phyloP scores from a whole-genome alignment of 2,888 invertebrate genomes.

The Torymus tubicola region DNA sequence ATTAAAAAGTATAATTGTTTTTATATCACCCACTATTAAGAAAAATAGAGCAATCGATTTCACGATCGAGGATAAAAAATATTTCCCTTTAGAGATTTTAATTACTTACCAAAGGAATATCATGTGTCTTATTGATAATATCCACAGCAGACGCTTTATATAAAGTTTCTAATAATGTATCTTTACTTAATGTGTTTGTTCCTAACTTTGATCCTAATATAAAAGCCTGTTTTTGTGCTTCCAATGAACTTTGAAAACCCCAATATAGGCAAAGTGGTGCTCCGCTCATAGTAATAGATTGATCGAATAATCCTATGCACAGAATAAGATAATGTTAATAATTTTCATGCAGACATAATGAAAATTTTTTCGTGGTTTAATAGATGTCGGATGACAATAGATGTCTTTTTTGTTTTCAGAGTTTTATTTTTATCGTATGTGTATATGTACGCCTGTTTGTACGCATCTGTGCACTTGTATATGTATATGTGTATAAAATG shows the following conservation, averaged over 20 bases:
- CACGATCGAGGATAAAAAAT: neutral
- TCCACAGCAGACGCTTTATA: conserved; percentile 19
- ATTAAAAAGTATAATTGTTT: neutral
- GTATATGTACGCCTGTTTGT: no score
- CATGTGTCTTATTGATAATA: conserved; percentile 17
- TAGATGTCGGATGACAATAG: no score
- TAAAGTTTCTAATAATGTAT: conserved; percentile 25
- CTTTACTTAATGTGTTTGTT: conserved; percentile 14
- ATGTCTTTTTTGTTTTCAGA: no score
- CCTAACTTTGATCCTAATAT: conserved; percentile 56
- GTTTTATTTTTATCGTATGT: no score
- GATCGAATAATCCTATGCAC: conserved; percentile 57
- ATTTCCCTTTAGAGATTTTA: neutral
- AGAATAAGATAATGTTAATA: no score
- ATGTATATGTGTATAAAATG: no score
- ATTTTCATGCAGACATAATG: no score
- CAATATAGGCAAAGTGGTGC: conserved; percentile 60
- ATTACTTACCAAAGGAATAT: conserved; percentile 20
- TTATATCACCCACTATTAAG: neutral
- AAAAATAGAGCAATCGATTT: neutral
- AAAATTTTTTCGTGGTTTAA: no score
- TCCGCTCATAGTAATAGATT: conserved; percentile 62
- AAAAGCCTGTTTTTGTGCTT: conserved; percentile 53
- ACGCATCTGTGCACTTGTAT: no score
- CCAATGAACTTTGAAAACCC: conserved; percentile 56